Evolutionary conservation across 2,797 vertebrate species (phyloP).

Genomic region (Argya squamiceps): DNA sequence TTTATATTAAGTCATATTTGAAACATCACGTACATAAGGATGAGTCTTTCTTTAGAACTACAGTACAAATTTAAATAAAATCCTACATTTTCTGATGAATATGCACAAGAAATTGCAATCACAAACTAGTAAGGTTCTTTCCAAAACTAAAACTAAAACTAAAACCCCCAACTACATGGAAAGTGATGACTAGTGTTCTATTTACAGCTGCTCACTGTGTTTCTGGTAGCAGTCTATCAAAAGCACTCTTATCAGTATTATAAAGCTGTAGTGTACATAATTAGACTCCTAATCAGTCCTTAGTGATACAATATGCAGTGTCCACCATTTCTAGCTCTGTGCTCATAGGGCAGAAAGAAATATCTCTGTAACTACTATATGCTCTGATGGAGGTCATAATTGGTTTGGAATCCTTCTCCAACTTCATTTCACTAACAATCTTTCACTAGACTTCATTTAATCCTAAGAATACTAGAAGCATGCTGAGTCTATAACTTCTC

Average conservation of each 20-base stretch:
- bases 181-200: background rate
- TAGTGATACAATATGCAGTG: background rate
- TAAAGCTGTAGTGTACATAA: background rate
- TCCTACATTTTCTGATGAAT: background rate
- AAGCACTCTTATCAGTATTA: background rate
- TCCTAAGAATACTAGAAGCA: background rate
- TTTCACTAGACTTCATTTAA: background rate
- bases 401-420: background rate
- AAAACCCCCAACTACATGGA: background rate
- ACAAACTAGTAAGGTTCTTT: background rate
- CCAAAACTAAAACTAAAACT: background rate
- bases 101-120: background rate
- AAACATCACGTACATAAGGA: background rate
- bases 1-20: background rate
- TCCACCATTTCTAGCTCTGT: conserved; percentile 6
- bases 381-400: conserved; percentile 12
- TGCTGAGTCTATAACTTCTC: background rate
- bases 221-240: conserved; percentile 21
- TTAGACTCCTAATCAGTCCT: background rate
- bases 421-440: background rate
- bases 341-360: background rate
- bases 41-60: background rate
- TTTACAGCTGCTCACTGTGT: background rate
- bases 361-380: background rate
- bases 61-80: conserved; percentile 10